Evolutionary conservation across 2,113 vertebrate genomes (phyloP), one percentile per base, ranked within the genome.

Genomic region (Xiphophorus maculatus): DNA sequence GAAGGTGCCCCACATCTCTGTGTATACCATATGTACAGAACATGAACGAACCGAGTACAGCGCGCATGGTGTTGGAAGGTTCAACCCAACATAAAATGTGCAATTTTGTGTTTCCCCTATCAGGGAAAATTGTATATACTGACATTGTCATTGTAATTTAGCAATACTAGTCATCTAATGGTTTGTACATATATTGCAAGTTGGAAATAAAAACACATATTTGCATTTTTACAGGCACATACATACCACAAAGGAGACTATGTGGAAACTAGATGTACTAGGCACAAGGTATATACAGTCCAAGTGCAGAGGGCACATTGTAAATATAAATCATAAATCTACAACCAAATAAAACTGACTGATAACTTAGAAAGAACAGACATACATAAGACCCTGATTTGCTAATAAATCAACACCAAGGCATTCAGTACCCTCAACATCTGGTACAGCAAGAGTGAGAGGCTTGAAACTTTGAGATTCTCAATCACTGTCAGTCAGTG

Each of bases 261-360:
- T 93, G 93, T 93, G 90, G 90, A 94, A 93, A 95, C 93, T 93
- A 95, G 84, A 90, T 92, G 87, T 91, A 94, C 93, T 93, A 95
- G 94, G 94, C 94, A 95, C 94, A 93, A 92, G 93, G 91, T 93
- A 94, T 94, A 91, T 93, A 94, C 87, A 93, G 91, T 93, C 90
- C 88, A 74, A 93, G 93, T 94, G 94, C 94, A 88, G 86, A 84
- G 89, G 88, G 92, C 90, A 93, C 92, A 91, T 90, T 89, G 83
- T 91, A 89, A 91, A 92, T 91, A 90, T 65, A 76, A 82, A 63
- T 29, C 37, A 33, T 66, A 63, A 67, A 76, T 63, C 75, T 72
- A 87, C 62, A 82, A 82, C 68, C 71, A 61, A 90, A 89, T 35
- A 27, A 77, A 76, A 86, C 19, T 62, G 76, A 91, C 74, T 8